phyloP scores from a whole-genome alignment of 2,113 vertebrate species.

The Vicugna pacos region DNA sequence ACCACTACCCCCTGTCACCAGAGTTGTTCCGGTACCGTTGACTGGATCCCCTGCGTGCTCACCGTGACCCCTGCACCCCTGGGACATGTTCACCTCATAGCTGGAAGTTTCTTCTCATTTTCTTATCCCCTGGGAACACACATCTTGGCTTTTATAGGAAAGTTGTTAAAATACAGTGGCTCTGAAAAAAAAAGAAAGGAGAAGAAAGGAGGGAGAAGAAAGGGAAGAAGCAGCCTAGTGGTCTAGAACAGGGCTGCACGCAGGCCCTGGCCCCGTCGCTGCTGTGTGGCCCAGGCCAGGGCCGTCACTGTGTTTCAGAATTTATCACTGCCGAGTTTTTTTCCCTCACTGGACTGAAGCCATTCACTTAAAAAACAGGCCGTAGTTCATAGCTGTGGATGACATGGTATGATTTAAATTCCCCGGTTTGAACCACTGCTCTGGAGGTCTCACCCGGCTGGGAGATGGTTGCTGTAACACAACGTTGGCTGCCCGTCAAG shows the following conservation, averaged over 20 bases:
- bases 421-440: not conserved
- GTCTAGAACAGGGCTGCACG: not conserved
- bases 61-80: no score
- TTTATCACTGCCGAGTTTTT: not conserved
- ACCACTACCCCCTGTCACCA: no score
- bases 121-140: not conserved
- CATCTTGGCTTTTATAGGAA: not conserved
- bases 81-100: no score
- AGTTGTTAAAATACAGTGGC: not conserved
- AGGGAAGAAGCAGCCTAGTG: no score
- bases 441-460: not conserved
- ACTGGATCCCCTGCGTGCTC: no score
- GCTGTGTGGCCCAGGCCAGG: not conserved
- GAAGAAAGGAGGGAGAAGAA: no score
- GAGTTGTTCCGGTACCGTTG: no score
- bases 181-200: not conserved
- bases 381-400: not conserved
- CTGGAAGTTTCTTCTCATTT: not conserved
- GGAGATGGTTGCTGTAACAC: not conserved
- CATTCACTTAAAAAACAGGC: not conserved
- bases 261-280: not conserved
- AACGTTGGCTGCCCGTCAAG: not conserved
- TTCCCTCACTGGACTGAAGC: not conserved
- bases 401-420: not conserved
- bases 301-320: not conserved